Percentiles rank a stretch among this genome's conserved stretches.
Conservation (phyloP, 2,888 invertebrate species). For the Perdita meconis region DNA sequence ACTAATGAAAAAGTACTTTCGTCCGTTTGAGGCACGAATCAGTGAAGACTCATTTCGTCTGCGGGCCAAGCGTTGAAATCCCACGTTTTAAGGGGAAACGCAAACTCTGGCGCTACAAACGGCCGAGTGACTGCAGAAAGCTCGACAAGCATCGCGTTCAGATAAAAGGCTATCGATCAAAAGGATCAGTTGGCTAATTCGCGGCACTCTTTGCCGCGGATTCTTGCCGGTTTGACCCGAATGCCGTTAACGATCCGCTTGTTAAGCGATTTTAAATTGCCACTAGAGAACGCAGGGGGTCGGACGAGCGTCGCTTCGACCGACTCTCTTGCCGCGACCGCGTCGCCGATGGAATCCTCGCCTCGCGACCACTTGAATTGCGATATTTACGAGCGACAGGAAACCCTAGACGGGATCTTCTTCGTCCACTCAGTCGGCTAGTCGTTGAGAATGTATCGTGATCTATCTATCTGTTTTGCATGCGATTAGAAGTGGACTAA, state of each 20-base stretch:
- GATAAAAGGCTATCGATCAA: conserved; percentile 38
- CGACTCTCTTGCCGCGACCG: conserved; percentile 38
- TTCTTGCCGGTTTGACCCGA: conserved; percentile 51
- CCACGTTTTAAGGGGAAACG: too few species aligned
- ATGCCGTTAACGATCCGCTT: conserved; percentile 46
- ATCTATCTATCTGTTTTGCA: neutral
- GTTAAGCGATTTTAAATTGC: conserved; percentile 75
- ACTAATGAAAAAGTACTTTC: too few species aligned
- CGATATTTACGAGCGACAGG: conserved; percentile 72
- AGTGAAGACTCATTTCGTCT: too few species aligned
- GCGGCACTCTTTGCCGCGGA: conserved; percentile 37
- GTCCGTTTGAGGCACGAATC: too few species aligned
- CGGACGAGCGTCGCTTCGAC: conserved; percentile 28
- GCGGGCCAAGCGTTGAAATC: too few species aligned
- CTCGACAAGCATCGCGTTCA: neutral
- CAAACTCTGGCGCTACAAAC: neutral
- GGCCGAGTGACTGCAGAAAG: neutral
- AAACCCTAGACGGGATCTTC: conserved; percentile 1
- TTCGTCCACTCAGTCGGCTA: neutral
- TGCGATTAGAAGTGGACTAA: neutral
- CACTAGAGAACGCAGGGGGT: conserved; percentile 33
- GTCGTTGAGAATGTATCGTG: neutral
- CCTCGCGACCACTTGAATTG: conserved; percentile 67
- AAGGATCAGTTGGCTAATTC: conserved; percentile 43
- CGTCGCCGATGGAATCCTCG: conserved; percentile 37